phyloP scores from a whole-genome alignment of 2,888 invertebrate species.

The Gymnocheta viridis region DNA sequence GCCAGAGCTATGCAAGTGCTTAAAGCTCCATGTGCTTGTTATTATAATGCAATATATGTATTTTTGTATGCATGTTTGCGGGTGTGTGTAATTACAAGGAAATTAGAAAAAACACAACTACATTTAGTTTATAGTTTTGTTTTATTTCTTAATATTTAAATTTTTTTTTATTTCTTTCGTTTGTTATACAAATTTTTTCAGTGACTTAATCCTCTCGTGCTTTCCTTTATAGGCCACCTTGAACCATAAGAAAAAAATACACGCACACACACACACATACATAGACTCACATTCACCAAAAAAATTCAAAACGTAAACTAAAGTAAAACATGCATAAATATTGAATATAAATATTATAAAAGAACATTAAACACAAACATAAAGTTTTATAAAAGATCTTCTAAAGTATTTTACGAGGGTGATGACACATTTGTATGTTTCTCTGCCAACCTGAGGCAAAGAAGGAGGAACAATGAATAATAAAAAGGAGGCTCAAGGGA shows the following conservation, averaged over 20 bases:
- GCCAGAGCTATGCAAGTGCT: background rate
- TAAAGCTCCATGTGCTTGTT: background rate
- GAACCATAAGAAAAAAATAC: constrained; percentile 21
- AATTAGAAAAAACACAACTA: background rate
- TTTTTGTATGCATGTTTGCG: background rate
- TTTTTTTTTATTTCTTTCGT: background rate
- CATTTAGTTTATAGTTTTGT: constrained; percentile 37
- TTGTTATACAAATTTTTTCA: background rate
- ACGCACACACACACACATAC: background rate
- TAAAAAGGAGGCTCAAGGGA: too few relatives aligned
- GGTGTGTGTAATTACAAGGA: background rate
- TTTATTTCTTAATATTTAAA: constrained; percentile 55
- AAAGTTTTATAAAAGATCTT: constrained; percentile 1
- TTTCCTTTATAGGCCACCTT: constrained; percentile 17
- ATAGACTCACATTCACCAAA: constrained; percentile 15
- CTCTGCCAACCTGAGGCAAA: background rate
- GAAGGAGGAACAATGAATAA: background rate
- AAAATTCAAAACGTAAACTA: background rate
- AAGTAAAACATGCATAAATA: constrained; percentile 28
- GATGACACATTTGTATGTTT: background rate
- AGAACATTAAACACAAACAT: constrained; percentile 40
- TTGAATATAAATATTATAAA: constrained; percentile 27
- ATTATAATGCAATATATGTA: background rate
- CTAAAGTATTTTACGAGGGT: background rate
- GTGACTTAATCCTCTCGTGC: background rate